A percentile compares a stretch with the other conserved stretches of the same genome.
Evolutionary conservation across 2,113 vertebrate species (phyloP).

Genomic region (Lepisosteus osseus): DNA sequence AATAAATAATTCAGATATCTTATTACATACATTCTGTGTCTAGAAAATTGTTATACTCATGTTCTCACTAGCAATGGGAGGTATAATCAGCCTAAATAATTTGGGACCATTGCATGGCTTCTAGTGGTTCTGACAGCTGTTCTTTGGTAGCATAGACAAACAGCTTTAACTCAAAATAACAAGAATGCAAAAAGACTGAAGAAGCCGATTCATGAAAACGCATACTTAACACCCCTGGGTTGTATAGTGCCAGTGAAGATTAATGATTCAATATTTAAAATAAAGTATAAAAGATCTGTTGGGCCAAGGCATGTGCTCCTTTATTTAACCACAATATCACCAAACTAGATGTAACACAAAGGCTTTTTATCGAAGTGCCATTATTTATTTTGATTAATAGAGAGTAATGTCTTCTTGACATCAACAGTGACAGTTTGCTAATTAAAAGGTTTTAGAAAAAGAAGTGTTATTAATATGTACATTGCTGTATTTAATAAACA

Average conservation of each 20-base stretch:
- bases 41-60: constrained; percentile 42
- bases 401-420: too few species aligned
- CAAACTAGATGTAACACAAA: too few species aligned
- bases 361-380: too few species aligned
- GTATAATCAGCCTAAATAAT: constrained; percentile 53
- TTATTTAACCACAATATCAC: neutral
- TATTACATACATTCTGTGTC: constrained; percentile 44
- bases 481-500: too few species aligned
- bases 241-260: constrained; percentile 33
- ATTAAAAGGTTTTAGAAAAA: too few species aligned
- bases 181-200: constrained; percentile 44
- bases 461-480: too few species aligned
- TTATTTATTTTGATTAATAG: too few species aligned
- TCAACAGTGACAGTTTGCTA: too few species aligned
- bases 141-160: constrained; percentile 55
- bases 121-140: constrained; percentile 61
- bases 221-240: constrained; percentile 47
- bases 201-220: constrained; percentile 64
- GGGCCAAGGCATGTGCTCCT: neutral
- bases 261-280: too few species aligned
- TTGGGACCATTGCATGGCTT: constrained; percentile 58
- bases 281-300: constrained; percentile 3
- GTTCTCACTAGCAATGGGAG: constrained; percentile 39
- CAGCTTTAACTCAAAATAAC: constrained; percentile 53
- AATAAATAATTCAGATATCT: constrained; percentile 7